These are phyloP conservation scores for Bubo blakistoni DNA, from an alignment of 2,113 vertebrate genomes.

Conservation along the genomic window DNA sequence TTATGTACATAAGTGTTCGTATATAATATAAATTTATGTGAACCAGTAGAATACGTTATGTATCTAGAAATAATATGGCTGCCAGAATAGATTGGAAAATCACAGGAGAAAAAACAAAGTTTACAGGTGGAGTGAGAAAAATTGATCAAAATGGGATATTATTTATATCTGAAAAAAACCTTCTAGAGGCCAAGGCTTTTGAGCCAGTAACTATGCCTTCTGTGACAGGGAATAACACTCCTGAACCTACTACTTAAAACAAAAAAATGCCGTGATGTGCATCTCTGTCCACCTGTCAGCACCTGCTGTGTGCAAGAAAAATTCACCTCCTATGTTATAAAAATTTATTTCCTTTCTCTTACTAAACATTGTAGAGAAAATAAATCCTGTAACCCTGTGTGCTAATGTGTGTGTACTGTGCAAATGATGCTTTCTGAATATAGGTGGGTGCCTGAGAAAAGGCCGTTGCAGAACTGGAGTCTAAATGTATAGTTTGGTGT, in stretches of 20 bases:
- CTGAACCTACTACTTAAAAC: not conserved
- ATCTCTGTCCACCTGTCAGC: not conserved
- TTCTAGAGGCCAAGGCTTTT: not conserved
- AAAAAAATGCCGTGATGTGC: not conserved
- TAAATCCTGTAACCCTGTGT: not conserved
- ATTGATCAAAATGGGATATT: not conserved
- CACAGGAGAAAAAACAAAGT: not conserved
- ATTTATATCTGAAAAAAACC: not conserved
- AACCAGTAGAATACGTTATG: not conserved
- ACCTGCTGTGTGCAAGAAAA: not conserved
- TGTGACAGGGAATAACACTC: not conserved
- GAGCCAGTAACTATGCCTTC: not conserved
- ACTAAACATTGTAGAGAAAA: not conserved
- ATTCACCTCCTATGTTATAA: not conserved
- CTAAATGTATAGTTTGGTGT: not conserved
- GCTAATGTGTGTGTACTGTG: not conserved
- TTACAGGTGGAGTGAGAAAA: not conserved
- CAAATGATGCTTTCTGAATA: not conserved
- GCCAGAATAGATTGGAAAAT: not conserved
- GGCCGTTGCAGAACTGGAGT: not conserved
- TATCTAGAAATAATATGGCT: not conserved
- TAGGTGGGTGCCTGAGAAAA: not conserved
- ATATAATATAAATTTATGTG: not conserved
- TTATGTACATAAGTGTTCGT: not conserved
- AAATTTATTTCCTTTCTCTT: not conserved